Base-by-base conservation (phyloP, 2,888 invertebrate species). In the Callyntrura sp. region DNA sequence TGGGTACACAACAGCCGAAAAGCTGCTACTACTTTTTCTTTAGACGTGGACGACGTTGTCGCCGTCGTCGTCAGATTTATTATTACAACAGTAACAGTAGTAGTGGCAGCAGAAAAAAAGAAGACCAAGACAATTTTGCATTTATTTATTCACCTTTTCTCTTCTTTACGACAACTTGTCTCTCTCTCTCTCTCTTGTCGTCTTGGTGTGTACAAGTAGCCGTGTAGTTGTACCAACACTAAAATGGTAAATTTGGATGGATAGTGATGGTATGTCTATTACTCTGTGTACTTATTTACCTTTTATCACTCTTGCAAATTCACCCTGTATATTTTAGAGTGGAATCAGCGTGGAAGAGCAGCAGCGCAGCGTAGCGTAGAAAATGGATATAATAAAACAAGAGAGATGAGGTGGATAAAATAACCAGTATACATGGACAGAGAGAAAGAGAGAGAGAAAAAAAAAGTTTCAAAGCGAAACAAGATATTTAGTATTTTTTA, bases 61-160 rank as follows among this genome's bases (percentile, higher is more conserved):
- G 51, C 9, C n/a, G 4, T 51, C 5, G 51, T 51, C 51, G 51
- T 51, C 12, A n/a, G 35, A 35, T 35, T 35, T n/a, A 51, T 12
- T n/a, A n/a, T 51, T 51, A 51, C 51, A 12, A n/a, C n/a, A 14
- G 51, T 12, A 2, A 51, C 51, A 12, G 9, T 8, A 14, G 51
- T 12, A 2, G 51, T 51, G 9, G 51, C n/a, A 12, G n/a, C 2
- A 51, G 9, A n/a, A 8, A 51, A n/a, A 12, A 62, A 23, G 60
- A 23, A 14, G 23, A 62, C 9, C 23, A 25, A 25, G 9, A 62
- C 11, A 9, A 62, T 23, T 62, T 73, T 43, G 73, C 73, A 73
- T 73, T 45, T 68, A 68, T 68, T 68, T 70, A 70, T 70, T 70
- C 43, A 68, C 68, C n/a, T 68, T 70, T 70, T 70, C 70, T 70